phyloP scores from a whole-genome alignment of 2,888 invertebrate species.

The Baronia brevicornis region DNA sequence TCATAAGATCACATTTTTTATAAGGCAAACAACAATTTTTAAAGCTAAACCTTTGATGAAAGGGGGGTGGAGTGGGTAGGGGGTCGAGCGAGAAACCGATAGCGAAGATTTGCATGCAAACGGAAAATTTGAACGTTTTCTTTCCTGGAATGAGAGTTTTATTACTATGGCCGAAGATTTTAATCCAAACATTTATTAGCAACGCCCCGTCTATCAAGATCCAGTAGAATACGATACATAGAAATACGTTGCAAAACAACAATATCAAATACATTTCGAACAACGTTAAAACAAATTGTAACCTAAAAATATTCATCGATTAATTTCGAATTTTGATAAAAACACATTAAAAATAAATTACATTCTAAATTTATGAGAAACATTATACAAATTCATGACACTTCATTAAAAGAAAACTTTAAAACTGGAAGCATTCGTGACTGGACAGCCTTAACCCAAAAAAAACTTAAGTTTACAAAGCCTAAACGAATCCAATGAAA shows the following conservation, averaged over 20 bases:
- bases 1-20: constrained; percentile 74
- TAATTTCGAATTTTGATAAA: constrained; percentile 27
- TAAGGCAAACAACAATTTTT: constrained; percentile 75
- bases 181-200: constrained; percentile 28
- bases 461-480: constrained; percentile 36
- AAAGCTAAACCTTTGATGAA: constrained; percentile 71
- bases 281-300: constrained; percentile 4
- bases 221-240: constrained; percentile 7
- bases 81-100: constrained; percentile 44
- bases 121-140: constrained; percentile 22
- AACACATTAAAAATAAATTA: constrained; percentile 56
- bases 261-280: constrained; percentile 1
- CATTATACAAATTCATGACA: constrained; percentile 58
- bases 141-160: constrained; percentile 46
- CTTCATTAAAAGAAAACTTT: constrained; percentile 39
- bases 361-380: constrained; percentile 59
- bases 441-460: constrained; percentile 45
- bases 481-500: constrained; percentile 34
- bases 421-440: constrained; percentile 64
- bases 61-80: constrained; percentile 30
- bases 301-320: background rate
- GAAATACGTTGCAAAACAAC: constrained; percentile 9
- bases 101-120: constrained; percentile 33
- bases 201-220: background rate
- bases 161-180: constrained; percentile 48